phyloP scores from a whole-genome alignment of 64 coral and sea anemone genomes.

The Stichodactyla helianthus region DNA sequence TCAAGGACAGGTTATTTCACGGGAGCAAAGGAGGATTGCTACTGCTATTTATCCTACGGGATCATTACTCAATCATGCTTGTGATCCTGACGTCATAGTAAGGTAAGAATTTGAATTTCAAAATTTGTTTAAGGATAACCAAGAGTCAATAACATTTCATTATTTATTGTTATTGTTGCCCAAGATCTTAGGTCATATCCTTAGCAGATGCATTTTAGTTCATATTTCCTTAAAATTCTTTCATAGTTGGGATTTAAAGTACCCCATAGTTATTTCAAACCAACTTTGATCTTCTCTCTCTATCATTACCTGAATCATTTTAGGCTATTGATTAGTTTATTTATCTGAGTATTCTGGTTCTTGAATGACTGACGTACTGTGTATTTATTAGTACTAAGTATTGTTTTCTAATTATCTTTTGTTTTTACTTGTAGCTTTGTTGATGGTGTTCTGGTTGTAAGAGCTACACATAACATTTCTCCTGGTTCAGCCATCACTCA shows the following conservation, averaged over 20 bases:
- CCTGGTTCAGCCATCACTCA: constrained; percentile 80
- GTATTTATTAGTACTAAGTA: neutral
- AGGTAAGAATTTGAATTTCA: constrained; percentile 48
- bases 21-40: constrained; percentile 84
- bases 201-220: neutral
- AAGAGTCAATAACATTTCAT: too few species aligned
- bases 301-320: too few species aligned
- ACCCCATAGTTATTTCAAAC: neutral
- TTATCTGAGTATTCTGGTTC: too few species aligned
- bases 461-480: constrained; percentile 93
- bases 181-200: too few species aligned
- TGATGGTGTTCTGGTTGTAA: constrained; percentile 75
- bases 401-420: neutral
- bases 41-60: constrained; percentile 89
- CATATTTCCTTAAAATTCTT: neutral
- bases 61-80: constrained; percentile 94
- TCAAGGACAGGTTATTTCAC: constrained; percentile 54
- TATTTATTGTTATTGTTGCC: too few species aligned
- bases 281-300: too few species aligned
- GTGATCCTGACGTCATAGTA: constrained; percentile 99
- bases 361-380: neutral
- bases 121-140: neutral
- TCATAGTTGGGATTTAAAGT: neutral
- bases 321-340: too few species aligned
- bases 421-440: constrained; percentile 67